A percentile compares a stretch with the other conserved stretches of the same genome.
Evolutionary conservation across 2,888 invertebrate genomes (phyloP).

Genomic region (Clepsis dumicolana): DNA sequence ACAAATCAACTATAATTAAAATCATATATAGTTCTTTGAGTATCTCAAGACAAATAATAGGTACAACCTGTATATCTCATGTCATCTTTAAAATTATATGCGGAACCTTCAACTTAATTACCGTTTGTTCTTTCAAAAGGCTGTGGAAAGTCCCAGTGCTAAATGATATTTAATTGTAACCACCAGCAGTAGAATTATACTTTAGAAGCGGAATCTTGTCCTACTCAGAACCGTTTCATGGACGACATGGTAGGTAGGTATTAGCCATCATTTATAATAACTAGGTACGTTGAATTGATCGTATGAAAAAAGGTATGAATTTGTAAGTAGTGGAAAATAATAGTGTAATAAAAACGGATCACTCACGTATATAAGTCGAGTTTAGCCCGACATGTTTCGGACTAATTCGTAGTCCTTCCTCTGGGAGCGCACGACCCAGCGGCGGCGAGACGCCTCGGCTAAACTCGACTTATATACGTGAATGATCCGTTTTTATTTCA

Average conservation of each 20-base stretch:
- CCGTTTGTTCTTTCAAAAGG: not conserved
- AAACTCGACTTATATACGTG: no score
- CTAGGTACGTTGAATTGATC: not conserved
- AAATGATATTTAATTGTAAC: constrained; percentile 23
- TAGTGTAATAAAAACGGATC: not conserved
- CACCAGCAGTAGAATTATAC: not conserved
- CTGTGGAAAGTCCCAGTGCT: constrained; percentile 20
- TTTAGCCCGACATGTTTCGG: no score
- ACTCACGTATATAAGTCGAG: no score
- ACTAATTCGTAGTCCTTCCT: no score
- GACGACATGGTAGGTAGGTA: constrained; percentile 9
- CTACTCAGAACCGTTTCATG: not conserved
- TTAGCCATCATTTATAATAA: not conserved
- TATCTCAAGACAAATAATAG: no score
- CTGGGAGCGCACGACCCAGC: no score
- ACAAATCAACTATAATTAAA: no score
- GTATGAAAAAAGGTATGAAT: not conserved
- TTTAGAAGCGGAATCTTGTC: not conserved
- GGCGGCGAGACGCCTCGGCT: no score
- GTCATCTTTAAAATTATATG: not conserved
- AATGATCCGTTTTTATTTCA: no score
- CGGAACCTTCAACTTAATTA: not conserved
- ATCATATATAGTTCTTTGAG: no score
- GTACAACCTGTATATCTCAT: no score
- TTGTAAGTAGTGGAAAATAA: not conserved